These are phyloP conservation scores for Struthio camelus DNA, from an alignment of 2,113 vertebrate species.

Conservation along the genomic window DNA sequence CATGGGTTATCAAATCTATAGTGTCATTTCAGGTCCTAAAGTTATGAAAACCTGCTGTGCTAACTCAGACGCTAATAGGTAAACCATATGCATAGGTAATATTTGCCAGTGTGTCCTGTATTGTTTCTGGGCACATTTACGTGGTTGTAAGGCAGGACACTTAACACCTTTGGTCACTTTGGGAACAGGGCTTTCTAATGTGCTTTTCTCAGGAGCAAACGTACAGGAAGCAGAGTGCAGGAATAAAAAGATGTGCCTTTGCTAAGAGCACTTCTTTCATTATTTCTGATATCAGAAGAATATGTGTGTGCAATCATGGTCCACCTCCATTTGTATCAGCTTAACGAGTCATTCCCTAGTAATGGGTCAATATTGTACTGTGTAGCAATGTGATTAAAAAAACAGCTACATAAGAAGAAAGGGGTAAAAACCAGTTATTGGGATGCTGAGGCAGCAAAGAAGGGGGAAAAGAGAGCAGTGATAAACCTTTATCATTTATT, in stretches of 20 bases:
- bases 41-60: neutral
- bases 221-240: neutral
- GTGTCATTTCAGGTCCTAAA: neutral
- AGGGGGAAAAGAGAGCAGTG: neutral
- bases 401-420: neutral
- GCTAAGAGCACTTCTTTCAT: neutral
- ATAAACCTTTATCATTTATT: constrained; percentile 31
- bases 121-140: neutral
- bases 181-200: neutral
- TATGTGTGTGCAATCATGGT: neutral
- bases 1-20: neutral
- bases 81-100: neutral
- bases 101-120: neutral
- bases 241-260: neutral
- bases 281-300: neutral
- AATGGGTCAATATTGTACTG: neutral
- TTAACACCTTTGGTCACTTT: neutral
- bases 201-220: neutral
- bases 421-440: neutral
- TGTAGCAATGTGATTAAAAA: neutral
- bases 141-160: neutral
- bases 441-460: neutral
- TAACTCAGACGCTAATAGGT: neutral
- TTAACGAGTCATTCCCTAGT: neutral
- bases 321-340: constrained; percentile 15